phyloP scores from a whole-genome alignment of 2,113 vertebrate genomes.

The Neofelis nebulosa region DNA sequence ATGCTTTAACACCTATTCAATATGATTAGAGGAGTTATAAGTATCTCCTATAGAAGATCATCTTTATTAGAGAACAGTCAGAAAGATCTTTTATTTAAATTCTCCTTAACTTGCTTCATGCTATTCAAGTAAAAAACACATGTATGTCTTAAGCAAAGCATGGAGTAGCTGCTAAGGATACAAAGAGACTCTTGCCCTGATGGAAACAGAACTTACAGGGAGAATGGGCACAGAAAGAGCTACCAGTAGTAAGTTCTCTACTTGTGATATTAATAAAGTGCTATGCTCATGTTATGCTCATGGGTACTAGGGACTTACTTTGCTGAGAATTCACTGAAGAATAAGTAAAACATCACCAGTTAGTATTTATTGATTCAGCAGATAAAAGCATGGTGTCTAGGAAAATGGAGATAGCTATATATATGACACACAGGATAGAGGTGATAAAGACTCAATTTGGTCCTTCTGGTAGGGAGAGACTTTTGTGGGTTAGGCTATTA shows the following conservation, averaged over 20 bases:
- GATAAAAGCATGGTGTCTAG: background rate
- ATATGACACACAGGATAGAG: background rate
- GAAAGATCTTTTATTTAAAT: background rate
- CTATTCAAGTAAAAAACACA: background rate
- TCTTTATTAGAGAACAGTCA: background rate
- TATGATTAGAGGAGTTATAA: background rate
- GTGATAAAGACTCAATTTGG: background rate
- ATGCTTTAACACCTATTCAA: background rate
- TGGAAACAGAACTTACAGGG: background rate
- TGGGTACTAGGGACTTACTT: background rate
- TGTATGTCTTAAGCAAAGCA: background rate
- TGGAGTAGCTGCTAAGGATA: background rate
- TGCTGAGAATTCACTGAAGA: background rate
- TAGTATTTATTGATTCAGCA: background rate
- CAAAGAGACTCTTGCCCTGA: background rate
- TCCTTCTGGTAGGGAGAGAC: background rate
- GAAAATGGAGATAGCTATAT: background rate
- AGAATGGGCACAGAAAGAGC: background rate
- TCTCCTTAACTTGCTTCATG: background rate
- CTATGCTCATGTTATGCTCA: background rate
- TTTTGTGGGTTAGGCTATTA: background rate
- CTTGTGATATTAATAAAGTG: background rate
- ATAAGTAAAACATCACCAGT: background rate
- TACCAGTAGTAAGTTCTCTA: background rate
- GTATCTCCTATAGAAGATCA: background rate